phyloP scores from a whole-genome alignment of 2,113 vertebrate species.

The Anser brachyrhynchus region DNA sequence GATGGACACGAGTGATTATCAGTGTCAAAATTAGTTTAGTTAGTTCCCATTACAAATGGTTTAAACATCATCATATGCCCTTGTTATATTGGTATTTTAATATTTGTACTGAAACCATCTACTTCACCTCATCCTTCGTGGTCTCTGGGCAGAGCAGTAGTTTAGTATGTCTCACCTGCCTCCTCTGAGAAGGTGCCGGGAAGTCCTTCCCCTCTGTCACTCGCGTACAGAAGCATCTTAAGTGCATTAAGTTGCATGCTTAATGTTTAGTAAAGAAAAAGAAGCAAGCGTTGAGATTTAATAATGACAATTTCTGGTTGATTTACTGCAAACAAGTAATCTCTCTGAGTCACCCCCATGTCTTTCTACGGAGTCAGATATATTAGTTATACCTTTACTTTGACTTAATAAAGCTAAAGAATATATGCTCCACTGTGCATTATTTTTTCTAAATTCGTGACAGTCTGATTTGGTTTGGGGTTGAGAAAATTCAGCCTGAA shows the following conservation, averaged over 20 bases:
- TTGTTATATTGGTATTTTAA: neutral
- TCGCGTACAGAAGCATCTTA: neutral
- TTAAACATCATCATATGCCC: conserved; percentile 9
- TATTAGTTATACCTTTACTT: neutral
- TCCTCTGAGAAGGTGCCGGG: neutral
- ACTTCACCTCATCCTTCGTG: neutral
- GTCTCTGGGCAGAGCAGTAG: neutral
- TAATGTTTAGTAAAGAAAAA: neutral
- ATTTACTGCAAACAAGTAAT: neutral
- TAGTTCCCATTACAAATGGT: conserved; percentile 6
- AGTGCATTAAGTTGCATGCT: neutral
- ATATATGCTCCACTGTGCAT: neutral
- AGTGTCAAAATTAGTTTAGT: conserved; percentile 58
- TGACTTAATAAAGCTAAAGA: neutral
- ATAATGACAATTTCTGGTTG: neutral
- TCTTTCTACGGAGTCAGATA: neutral
- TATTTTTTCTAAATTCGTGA: neutral
- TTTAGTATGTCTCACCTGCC: neutral
- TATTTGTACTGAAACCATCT: neutral
- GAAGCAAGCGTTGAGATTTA: neutral
- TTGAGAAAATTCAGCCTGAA: neutral
- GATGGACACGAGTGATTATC: conserved; percentile 62
- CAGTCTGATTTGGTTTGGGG: neutral
- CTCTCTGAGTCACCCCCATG: neutral
- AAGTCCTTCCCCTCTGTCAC: neutral